Evolutionary conservation across 2,797 vertebrate species (phyloP), one percentile per base, ranked within the genome.

Genomic region (Thalassophryne amazonica): DNA sequence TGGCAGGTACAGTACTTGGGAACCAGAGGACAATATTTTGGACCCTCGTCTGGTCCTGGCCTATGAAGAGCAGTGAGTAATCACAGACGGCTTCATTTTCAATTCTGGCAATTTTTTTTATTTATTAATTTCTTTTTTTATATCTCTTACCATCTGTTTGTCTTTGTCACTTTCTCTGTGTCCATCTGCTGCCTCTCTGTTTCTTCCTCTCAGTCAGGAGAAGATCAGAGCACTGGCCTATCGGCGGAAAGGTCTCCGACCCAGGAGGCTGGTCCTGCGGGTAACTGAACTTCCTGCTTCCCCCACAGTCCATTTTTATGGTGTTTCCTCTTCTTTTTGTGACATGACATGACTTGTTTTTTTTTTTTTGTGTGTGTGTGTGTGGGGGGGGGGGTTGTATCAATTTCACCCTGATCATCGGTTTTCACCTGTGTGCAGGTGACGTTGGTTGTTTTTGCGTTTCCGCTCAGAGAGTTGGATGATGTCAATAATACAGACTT

Each of bases 21-120:
- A 99, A 77, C 97, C 97, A 6, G 97, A 99, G 62, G 97, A 99
- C 52, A 96, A 99, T 78, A 99, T 99, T 81, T 79, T 99, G 89
- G 97, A 98, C 84, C 97, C 97, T 19, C 94, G 94, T 43, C 92
- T 99, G 45, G 95, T 99, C 56, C 80, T 96, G 81, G 97, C 96
- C 61, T 99, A 96, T 14, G 96, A 99, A 73, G 95, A 98, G 86
- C 96, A 94, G 97, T 99, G 90, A 96, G 96, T 79, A 24, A 9
- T 51, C 19, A 8, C 25, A 9, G 7, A 53, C 59, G 29, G 20
- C 6, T 7, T 42, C 27, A 21, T 32, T 22, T 37, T 31, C 27
- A 19, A 22, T 23, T 41, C 53, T 29, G 41, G 21, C 17, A 7
- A 3, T 35, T 21, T 5, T 40, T 6, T 55, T 35, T 58, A 38